Conservation (phyloP, 2,888 invertebrate genomes). For the Cephus runcator region DNA sequence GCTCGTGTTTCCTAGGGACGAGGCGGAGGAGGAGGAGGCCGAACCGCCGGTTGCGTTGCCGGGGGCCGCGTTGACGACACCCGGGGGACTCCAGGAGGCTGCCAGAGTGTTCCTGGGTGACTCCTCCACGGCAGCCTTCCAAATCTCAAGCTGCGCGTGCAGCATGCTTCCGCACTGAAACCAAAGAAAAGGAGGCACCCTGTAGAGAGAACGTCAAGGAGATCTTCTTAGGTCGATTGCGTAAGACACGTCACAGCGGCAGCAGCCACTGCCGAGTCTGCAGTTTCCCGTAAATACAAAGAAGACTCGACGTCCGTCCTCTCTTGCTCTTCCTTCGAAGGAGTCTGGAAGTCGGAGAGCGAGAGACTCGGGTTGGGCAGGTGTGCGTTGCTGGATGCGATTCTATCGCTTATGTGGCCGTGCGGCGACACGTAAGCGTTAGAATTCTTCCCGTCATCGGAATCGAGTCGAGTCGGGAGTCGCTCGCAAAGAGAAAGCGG, state of each 20-base stretch:
- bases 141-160: constrained; percentile 89
- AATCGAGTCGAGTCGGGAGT: constrained; percentile 14
- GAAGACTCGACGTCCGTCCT: not conserved
- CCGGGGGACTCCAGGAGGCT: constrained; percentile 57
- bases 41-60: constrained; percentile 51
- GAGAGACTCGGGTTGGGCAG: too few relatives aligned
- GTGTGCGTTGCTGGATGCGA: not conserved
- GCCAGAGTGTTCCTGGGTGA: constrained; percentile 67
- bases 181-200: constrained; percentile 13
- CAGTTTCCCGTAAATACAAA: not conserved
- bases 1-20: constrained; percentile 44
- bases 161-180: constrained; percentile 84
- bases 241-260: not conserved
- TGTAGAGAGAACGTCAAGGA: not conserved
- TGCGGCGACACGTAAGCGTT: constrained; percentile 38
- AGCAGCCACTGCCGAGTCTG: not conserved
- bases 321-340: too few relatives aligned
- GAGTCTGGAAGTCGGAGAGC: too few relatives aligned
- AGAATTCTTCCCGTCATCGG: constrained; percentile 44
- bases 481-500: constrained; percentile 61
- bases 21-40: constrained; percentile 28
- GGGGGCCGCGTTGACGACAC: constrained; percentile 49
- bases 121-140: constrained; percentile 81
- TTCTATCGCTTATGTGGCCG: not conserved
- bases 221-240: not conserved